Evolutionary conservation across 2,888 invertebrate genomes (phyloP), one percentile per base, ranked within the genome.

Genomic region (Andrena hattorfiana): DNA sequence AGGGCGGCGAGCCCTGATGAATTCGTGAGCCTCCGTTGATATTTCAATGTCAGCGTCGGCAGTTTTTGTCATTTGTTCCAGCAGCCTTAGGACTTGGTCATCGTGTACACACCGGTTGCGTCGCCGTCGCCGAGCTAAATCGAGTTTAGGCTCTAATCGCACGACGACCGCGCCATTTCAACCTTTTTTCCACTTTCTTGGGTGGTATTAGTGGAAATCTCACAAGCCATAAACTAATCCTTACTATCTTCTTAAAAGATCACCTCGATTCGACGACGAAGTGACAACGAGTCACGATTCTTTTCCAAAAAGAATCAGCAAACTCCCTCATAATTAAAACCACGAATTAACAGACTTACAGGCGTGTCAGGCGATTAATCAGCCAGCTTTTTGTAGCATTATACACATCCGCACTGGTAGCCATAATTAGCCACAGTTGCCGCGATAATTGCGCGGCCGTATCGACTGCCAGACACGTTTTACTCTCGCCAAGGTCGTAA

Each of bases 31-130:
- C 77, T 71, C 62, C 87, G 84, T 91, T 91, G 91, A 93, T 92
- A 92, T 92, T 92, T 92, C 91, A 91, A 87, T 88, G 91, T 90
- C 91, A 90, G 79, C 84, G 77, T 81, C 77, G 78, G 64, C 85
- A 81, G 88, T 91, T 90, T 91, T 90, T 89, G 90, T 92, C 92
- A 92, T 92, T 92, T 90, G 90, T 92, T 90, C 72, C 66, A 78
- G 74, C 88, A 60, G 62, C 80, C 70, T 69, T 76, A 68, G 71
- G 64, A 67, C 48, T 76, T 74, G n/a, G 64, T 74, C 72, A 64
- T 23, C 51, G 28, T 20, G 59, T 66, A 54, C 67, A 62, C 56
- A 72, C 68, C 76, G 71, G 32, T 70, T 26, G 28, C 35, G 56
- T 20, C 48, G 35, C 56, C 60, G 70, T 79, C 68, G 69, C 63